Percentiles rank a stretch among this genome's conserved stretches.
phyloP scores from a whole-genome alignment of 2,113 vertebrate species.

The Eudyptes chrysolophus region DNA sequence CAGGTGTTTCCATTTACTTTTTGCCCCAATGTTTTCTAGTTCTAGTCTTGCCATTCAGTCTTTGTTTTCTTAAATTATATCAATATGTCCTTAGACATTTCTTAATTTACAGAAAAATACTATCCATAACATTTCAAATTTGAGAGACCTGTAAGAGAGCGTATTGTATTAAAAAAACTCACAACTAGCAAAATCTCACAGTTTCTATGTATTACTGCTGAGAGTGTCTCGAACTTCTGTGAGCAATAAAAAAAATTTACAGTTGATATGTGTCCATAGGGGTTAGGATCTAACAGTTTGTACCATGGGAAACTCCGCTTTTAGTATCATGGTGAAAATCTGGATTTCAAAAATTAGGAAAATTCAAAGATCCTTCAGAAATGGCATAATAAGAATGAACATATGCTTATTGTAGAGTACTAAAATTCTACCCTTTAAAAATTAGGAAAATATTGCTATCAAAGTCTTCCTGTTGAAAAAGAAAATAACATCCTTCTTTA shows the following conservation, averaged over 20 bases:
- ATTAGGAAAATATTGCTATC: not conserved
- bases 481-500: not conserved
- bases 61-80: not conserved
- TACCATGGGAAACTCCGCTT: not conserved
- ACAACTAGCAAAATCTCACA: not conserved
- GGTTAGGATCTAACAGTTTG: not conserved
- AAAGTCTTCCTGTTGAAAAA: not conserved
- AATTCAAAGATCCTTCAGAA: not conserved
- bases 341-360: not conserved
- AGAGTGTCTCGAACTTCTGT: rapidly evolving
- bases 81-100: not conserved
- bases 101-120: not conserved
- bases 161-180: not conserved
- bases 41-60: not conserved
- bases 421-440: not conserved
- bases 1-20: not conserved
- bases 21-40: not conserved
- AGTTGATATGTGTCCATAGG: not conserved
- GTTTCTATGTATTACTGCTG: not conserved
- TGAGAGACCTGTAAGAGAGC: not conserved
- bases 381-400: not conserved
- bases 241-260: not conserved
- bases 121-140: not conserved
- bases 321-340: not conserved
- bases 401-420: not conserved